Conservation (phyloP, 2,888 invertebrate species). For the Synergus laeviventris region DNA sequence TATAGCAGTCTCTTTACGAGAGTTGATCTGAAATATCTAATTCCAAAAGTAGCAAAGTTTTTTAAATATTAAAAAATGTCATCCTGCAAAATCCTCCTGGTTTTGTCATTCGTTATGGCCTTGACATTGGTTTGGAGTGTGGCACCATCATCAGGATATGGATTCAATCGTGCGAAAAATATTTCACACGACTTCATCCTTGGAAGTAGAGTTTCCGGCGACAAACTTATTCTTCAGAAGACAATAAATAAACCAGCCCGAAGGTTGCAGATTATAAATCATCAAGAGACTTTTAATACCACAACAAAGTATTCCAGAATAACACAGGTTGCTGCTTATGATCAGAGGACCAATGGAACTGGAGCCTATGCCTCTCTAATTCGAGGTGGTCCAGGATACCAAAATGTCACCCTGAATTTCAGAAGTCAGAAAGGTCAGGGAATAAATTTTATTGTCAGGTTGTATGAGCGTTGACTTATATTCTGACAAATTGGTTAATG, state of each 20-base stretch:
- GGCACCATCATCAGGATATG: background rate
- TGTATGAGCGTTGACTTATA: conserved; percentile 43
- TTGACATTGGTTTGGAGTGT: background rate
- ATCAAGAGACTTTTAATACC: conserved; percentile 16
- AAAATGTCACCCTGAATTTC: conserved; percentile 43
- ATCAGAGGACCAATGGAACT: conserved; percentile 10
- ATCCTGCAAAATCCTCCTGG: background rate
- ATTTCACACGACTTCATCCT: conserved; percentile 60
- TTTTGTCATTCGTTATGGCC: background rate
- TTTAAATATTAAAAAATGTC: background rate
- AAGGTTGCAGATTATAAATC: background rate
- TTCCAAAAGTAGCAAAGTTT: background rate
- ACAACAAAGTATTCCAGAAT: conserved; percentile 41
- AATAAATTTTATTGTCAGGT: conserved; percentile 48
- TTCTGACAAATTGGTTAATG: too few relatives aligned
- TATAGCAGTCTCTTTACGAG: background rate
- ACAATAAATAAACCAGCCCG: background rate
- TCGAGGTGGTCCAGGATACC: conserved; percentile 42
- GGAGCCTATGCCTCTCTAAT: conserved; percentile 44
- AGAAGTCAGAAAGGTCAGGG: conserved; percentile 45
- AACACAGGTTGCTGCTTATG: conserved; percentile 43
- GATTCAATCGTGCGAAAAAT: background rate
- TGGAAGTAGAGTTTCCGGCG: conserved; percentile 61
- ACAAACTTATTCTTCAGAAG: conserved; percentile 52
- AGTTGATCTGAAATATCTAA: background rate